These are phyloP conservation scores for Helogale parvula DNA, from an alignment of 2,113 vertebrate genomes.

Conservation along the genomic window DNA sequence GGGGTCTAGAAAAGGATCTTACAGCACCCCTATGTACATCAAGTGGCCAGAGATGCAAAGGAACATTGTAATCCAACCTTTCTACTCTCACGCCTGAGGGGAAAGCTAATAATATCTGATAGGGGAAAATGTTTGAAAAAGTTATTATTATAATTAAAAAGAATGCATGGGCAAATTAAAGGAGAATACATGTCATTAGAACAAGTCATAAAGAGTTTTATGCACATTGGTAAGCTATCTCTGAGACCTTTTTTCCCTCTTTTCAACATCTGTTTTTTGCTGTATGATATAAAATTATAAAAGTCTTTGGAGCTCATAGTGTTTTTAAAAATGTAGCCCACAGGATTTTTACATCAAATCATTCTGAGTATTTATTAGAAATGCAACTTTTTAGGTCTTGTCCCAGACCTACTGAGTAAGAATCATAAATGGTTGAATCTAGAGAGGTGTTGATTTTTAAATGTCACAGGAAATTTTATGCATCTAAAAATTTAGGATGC, in stretches of 20 bases:
- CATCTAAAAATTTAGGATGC: neutral
- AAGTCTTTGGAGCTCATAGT: neutral
- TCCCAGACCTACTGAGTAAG: neutral
- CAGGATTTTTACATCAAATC: neutral
- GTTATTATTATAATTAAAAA: neutral
- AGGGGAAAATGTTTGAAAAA: neutral
- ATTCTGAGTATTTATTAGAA: neutral
- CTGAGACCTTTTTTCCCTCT: neutral
- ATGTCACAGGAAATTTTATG: neutral
- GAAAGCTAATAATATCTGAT: neutral
- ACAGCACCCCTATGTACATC: neutral
- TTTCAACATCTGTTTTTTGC: neutral
- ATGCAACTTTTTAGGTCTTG: neutral
- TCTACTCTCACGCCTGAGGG: neutral
- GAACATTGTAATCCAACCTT: neutral
- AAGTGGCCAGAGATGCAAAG: neutral
- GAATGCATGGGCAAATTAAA: neutral
- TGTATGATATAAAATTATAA: neutral
- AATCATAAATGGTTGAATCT: neutral
- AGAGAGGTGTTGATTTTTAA: neutral
- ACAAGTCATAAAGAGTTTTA: neutral
- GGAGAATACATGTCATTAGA: neutral
- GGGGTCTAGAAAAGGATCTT: neutral
- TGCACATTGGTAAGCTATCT: neutral
- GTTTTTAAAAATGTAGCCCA: neutral